Conservation (phyloP, 2,113 vertebrate genomes). For the Oryzias woworae region DNA sequence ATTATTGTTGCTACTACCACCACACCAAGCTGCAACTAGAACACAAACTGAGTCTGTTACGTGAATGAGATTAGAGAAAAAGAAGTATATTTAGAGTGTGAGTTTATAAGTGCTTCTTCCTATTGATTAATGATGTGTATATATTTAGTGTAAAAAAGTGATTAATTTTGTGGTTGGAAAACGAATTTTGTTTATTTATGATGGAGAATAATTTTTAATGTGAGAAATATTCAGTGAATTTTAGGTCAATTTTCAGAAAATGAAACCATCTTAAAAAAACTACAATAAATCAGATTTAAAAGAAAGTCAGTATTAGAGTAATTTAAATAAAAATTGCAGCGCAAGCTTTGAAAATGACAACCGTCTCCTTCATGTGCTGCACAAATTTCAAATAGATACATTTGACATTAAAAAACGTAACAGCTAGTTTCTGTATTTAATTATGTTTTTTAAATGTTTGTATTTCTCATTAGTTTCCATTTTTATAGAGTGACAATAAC, state of each 20-base stretch:
- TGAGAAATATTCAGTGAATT: no score
- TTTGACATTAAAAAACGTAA: not conserved
- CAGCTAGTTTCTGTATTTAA: no score
- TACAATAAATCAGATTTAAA: not conserved
- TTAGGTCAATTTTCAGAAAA: no score
- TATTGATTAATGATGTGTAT: no score
- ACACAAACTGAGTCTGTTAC: not conserved
- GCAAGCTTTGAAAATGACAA: not conserved
- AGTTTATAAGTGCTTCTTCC: not conserved
- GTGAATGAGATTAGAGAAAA: not conserved
- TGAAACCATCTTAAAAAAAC: not conserved
- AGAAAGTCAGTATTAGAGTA: not conserved
- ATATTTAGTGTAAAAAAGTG: no score
- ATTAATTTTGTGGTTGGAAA: no score
- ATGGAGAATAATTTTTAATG: no score
- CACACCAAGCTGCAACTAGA: not conserved
- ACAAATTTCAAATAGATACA: constrained; percentile 3
- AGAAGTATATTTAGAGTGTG: not conserved
- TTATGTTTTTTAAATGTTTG: no score
- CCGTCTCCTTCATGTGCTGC: not conserved
- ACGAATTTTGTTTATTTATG: no score
- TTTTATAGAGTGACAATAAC: no score
- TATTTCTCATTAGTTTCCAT: no score
- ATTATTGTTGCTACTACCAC: not conserved
- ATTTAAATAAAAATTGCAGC: not conserved